These are phyloP conservation scores for Agrochola macilenta DNA, from an alignment of 2,888 invertebrate species.

Conservation along the genomic window DNA sequence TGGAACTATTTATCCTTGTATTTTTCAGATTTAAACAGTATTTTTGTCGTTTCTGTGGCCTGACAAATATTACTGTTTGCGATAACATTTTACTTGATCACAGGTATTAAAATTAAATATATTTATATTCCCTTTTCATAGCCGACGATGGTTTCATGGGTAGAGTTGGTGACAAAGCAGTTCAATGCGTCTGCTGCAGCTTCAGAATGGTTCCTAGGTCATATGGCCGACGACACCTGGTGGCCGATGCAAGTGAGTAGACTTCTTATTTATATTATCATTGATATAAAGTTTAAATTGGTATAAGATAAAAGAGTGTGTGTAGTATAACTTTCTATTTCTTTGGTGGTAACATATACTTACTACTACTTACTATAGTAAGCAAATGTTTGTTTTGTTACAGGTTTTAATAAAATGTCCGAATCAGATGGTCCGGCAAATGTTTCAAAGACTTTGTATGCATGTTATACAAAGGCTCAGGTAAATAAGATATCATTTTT, in stretches of 20 bases:
- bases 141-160: conserved; percentile 99
- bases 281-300: background rate
- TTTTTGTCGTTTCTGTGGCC: background rate
- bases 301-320: background rate
- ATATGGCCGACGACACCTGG: conserved; percentile 98
- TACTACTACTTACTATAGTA: too few relatives aligned
- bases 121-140: conserved; percentile 71
- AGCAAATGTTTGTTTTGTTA: conserved; percentile 50
- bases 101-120: background rate
- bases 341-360: background rate
- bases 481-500: conserved; percentile 76
- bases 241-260: conserved; percentile 96
- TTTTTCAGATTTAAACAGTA: background rate
- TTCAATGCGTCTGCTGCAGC: conserved; percentile 97
- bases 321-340: background rate
- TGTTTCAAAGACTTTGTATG: conserved; percentile 98
- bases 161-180: conserved; percentile 98
- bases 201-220: conserved; percentile 97
- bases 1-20: background rate
- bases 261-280: background rate
- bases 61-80: background rate
- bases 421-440: conserved; percentile 98
- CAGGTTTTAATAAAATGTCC: conserved; percentile 98
- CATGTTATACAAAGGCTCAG: conserved; percentile 98
- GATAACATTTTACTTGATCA: background rate